Conservation (phyloP, 2,888 invertebrate species). For the Notocelia uddmanniana region DNA sequence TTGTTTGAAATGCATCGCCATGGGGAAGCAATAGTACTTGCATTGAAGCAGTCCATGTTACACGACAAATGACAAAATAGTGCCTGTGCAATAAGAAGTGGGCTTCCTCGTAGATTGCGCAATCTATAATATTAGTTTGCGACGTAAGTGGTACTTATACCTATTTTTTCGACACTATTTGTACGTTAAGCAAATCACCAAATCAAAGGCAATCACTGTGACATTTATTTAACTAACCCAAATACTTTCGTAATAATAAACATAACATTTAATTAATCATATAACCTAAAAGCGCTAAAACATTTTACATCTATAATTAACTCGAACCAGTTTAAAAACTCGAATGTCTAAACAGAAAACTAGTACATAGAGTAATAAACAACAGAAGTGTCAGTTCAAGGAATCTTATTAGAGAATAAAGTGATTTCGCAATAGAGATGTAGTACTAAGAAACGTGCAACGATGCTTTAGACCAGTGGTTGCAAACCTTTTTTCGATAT, state of each 20-base stretch:
- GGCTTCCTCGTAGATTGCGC: too few relatives aligned
- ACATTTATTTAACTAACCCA: slow-evolving; percentile 26
- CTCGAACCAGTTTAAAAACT: slow-evolving; percentile 51
- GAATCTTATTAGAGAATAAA: slow-evolving; percentile 76
- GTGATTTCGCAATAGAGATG: slow-evolving; percentile 79
- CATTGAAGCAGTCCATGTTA: too few relatives aligned
- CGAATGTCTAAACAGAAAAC: slow-evolving; percentile 62
- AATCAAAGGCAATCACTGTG: not conserved
- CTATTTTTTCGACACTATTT: too few relatives aligned
- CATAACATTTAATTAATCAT: slow-evolving; percentile 33
- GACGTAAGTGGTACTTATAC: too few relatives aligned
- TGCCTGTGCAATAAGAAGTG: too few relatives aligned
- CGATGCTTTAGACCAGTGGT: slow-evolving; percentile 60
- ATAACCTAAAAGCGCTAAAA: slow-evolving; percentile 44
- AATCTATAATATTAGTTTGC: too few relatives aligned
- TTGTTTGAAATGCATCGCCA: too few relatives aligned
- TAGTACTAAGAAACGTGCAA: slow-evolving; percentile 76
- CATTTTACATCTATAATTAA: slow-evolving; percentile 23
- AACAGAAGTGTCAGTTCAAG: slow-evolving; percentile 81
- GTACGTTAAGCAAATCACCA: too few relatives aligned
- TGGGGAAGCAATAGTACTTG: too few relatives aligned
- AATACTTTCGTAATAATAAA: slow-evolving; percentile 23
- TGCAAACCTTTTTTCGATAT: not conserved
- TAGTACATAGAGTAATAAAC: slow-evolving; percentile 77
- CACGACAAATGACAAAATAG: too few relatives aligned